A percentile compares a stretch with the other conserved stretches of the same genome.
Evolutionary conservation across 2,113 vertebrate species (phyloP).

Genomic region (Pteruthius melanotis): DNA sequence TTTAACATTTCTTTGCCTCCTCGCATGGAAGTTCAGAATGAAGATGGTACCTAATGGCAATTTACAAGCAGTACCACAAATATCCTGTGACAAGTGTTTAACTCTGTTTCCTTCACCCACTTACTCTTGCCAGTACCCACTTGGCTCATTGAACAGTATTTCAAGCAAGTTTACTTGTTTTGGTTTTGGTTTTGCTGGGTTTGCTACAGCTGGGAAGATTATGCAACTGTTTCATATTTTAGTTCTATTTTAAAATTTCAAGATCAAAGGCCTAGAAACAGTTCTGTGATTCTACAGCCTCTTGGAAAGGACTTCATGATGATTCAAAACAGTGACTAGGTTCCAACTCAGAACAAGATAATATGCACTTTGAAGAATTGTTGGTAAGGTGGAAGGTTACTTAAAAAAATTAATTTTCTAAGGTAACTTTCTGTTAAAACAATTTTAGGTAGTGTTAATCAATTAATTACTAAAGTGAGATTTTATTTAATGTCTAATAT

Average conservation of each 20-base stretch:
- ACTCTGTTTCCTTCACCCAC: background rate
- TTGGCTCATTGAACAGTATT: background rate
- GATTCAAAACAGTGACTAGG: background rate
- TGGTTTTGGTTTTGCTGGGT: background rate
- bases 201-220: background rate
- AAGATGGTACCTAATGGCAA: background rate
- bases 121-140: background rate
- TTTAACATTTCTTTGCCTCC: background rate
- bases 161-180: background rate
- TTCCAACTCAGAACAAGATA: background rate
- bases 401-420: background rate
- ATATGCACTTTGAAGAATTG: background rate
- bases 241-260: background rate
- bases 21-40: background rate
- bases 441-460: background rate
- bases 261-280: background rate
- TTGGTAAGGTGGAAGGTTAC: background rate
- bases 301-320: background rate
- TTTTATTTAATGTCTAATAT: background rate
- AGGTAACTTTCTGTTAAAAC: background rate
- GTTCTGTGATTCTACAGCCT: background rate
- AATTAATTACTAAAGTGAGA: background rate
- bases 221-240: background rate
- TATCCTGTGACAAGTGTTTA: background rate
- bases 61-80: background rate